Evolutionary conservation across 2,113 vertebrate genomes (phyloP).

Genomic region (Phrynocephalus versicolor): DNA sequence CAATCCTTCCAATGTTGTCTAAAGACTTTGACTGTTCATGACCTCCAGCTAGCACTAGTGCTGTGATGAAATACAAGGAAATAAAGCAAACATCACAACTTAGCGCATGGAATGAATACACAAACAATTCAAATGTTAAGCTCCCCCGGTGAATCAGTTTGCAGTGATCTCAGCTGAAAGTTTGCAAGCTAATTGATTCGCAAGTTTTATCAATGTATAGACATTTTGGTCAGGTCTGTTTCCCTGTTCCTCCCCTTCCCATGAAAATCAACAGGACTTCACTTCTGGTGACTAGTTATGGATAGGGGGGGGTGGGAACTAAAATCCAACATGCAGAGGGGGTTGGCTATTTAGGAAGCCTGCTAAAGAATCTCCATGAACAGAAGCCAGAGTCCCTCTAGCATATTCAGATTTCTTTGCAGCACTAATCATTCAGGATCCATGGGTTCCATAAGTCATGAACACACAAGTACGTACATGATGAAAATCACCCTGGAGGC

Average conservation of each 20-base stretch:
- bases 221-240: not conserved
- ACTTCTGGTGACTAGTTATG: not conserved
- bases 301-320: not conserved
- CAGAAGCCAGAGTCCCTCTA: not conserved
- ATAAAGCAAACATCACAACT: constrained; percentile 39
- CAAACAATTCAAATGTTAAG: constrained; percentile 51
- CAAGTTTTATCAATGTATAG: too few relatives aligned
- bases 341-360: not conserved
- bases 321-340: not conserved
- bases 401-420: not conserved
- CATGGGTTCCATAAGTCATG: not conserved
- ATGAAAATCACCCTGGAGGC: too few relatives aligned
- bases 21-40: constrained; percentile 56
- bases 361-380: too few relatives aligned
- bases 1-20: constrained; percentile 49
- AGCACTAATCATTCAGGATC: not conserved
- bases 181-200: constrained; percentile 35
- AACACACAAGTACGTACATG: too few relatives aligned
- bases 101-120: constrained; percentile 56
- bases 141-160: constrained; percentile 29
- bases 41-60: constrained; percentile 49
- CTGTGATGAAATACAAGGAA: constrained; percentile 57
- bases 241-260: too few relatives aligned
- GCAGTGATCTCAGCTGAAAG: constrained; percentile 46
- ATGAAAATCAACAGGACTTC: too few relatives aligned